Evolutionary conservation across 2,113 vertebrate genomes (phyloP), one percentile per base, ranked within the genome.

Genomic region (Leptosomus discolor): DNA sequence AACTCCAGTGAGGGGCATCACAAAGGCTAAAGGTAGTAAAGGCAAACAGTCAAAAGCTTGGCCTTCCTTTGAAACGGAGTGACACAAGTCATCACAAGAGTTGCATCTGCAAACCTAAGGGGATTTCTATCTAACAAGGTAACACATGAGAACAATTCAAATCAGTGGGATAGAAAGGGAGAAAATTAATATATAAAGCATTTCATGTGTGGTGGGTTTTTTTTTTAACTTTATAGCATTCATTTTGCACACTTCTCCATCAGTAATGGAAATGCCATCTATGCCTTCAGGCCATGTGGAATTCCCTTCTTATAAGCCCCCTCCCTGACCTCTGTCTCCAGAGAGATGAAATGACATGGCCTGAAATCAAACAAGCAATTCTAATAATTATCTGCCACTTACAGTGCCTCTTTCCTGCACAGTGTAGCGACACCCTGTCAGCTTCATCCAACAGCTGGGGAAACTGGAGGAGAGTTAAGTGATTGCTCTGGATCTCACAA

Each of bases 311-410:
- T 36, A 22, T 41, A 39, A 81, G 24, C 32, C 11, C 29, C 8
- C 8, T 92, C 23, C 26, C 36, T 43, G 85, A 92, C 43, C 76
- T 88, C 43, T 86, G 68, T 88, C 88, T 88, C 79, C 68, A 90
- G 79, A 93, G 78, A 67, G 34, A 32, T 5, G 5, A 94, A 95
- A 91, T 84, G 68, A 77, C 85, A 69, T 8, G 45, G 61, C 78
- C 81, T 94, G 78, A 93, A 94, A 91, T 90, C 78, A 88, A 93
- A 32, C 41, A 84, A 89, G 60, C 46, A 90, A 76, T 96, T 92
- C 65, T 54, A 76, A 41, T 73, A 90, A 92, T 96, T 94, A 85
- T 46, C 61, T 70, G 46, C 30, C 65, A 65, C n/a, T 88, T 93
- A 85, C 0, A 24, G 34, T 76, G 36, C 53, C 68, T 92, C 74